Conservation (phyloP, 2,113 vertebrate genomes). For the Cavia porcellus region DNA sequence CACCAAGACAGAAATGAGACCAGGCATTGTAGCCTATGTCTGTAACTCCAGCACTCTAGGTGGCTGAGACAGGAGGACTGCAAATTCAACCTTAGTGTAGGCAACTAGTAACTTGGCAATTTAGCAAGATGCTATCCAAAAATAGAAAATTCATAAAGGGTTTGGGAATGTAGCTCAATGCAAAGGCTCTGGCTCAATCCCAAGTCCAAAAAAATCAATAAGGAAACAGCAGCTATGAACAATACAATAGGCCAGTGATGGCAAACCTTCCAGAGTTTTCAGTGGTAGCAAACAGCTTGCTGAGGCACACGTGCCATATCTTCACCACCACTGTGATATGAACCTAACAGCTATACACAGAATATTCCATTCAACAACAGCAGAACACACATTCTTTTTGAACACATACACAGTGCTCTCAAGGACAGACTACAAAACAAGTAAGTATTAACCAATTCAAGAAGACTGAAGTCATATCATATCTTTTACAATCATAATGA, state of each 20-base stretch:
- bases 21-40: background rate
- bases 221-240: background rate
- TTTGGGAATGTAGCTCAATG: background rate
- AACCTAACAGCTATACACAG: background rate
- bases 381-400: background rate
- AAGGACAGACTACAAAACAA: constrained; percentile 16
- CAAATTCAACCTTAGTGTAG: background rate
- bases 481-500: constrained; percentile 40
- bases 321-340: background rate
- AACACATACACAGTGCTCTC: background rate
- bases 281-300: background rate
- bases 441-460: constrained; percentile 41
- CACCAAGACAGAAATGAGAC: background rate
- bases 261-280: background rate
- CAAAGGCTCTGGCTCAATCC: background rate
- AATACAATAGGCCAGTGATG: background rate
- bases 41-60: background rate
- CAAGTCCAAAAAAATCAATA: background rate
- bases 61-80: background rate
- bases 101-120: background rate
- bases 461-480: constrained; percentile 21
- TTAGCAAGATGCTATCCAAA: background rate
- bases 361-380: background rate
- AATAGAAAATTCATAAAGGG: background rate
- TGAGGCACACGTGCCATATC: too few species aligned